Evolutionary conservation across 2,888 invertebrate species (phyloP).

Genomic region (Gortyna flavago): DNA sequence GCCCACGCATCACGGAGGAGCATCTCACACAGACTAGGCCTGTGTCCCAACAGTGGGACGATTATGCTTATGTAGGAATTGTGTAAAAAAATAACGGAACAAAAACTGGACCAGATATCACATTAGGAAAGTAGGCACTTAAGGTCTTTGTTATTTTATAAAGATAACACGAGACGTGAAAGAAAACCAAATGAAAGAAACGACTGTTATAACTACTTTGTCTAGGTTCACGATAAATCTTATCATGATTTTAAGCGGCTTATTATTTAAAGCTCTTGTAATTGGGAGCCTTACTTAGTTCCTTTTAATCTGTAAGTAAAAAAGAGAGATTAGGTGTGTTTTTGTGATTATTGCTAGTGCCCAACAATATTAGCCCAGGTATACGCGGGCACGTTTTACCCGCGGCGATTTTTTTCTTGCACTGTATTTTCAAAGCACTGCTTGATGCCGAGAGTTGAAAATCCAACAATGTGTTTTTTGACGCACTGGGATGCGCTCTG

Average conservation of each 20-base stretch:
- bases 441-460: no score
- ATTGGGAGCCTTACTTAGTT: background rate
- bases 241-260: background rate
- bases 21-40: no score
- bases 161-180: background rate
- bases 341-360: background rate
- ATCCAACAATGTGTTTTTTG: no score
- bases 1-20: no score
- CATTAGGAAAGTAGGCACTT: background rate
- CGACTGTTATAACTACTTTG: background rate
- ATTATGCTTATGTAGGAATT: background rate
- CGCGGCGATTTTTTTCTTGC: no score
- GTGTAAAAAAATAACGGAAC: background rate
- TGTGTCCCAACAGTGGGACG: no score
- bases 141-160: background rate
- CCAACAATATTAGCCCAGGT: background rate
- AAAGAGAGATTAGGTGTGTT: background rate
- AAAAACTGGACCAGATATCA: background rate
- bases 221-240: background rate
- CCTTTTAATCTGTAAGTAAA: slow-evolving; percentile 6
- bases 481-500: no score
- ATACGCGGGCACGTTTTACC: no score
- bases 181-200: background rate
- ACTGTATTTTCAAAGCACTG: no score
- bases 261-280: background rate